Conservation (phyloP, 2,797 vertebrate genomes). For the Chiroxiphia lanceolata region DNA sequence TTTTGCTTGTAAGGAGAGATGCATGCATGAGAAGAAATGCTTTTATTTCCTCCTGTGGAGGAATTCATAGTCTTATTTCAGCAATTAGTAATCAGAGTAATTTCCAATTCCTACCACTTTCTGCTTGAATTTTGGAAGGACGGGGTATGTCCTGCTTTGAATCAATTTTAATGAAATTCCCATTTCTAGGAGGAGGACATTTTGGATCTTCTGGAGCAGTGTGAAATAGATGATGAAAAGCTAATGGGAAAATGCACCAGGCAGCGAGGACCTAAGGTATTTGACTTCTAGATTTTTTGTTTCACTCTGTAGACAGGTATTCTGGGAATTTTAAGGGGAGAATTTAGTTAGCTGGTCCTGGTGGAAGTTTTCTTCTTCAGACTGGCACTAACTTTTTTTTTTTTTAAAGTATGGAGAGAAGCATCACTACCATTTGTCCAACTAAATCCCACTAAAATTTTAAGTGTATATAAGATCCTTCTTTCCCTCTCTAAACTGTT, state of each 20-base stretch:
- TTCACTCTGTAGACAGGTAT: not conserved
- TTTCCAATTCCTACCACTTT: not conserved
- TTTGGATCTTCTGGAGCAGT: conserved; percentile 95
- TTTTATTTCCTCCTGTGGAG: not conserved
- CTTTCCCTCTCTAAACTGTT: not conserved
- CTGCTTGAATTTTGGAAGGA: not conserved
- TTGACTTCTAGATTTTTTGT: not conserved
- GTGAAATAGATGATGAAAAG: conserved; percentile 96
- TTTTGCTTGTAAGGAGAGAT: not conserved
- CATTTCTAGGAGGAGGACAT: conserved; percentile 92
- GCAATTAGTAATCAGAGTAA: not conserved
- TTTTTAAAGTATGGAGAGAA: not conserved
- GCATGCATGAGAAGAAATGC: not conserved
- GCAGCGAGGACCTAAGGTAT: conserved; percentile 82
- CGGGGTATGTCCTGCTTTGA: not conserved
- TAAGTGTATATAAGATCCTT: not conserved
- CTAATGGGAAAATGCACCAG: conserved; percentile 82
- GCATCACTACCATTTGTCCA: not conserved
- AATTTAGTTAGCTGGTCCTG: not conserved
- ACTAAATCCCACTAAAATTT: not conserved
- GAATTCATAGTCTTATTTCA: not conserved
- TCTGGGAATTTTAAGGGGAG: not conserved
- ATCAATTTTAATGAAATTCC: not conserved
- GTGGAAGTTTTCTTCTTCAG: not conserved
- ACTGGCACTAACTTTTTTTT: not conserved